phyloP scores from a whole-genome alignment of 2,113 vertebrate species.

The Geothlypis trichas region DNA sequence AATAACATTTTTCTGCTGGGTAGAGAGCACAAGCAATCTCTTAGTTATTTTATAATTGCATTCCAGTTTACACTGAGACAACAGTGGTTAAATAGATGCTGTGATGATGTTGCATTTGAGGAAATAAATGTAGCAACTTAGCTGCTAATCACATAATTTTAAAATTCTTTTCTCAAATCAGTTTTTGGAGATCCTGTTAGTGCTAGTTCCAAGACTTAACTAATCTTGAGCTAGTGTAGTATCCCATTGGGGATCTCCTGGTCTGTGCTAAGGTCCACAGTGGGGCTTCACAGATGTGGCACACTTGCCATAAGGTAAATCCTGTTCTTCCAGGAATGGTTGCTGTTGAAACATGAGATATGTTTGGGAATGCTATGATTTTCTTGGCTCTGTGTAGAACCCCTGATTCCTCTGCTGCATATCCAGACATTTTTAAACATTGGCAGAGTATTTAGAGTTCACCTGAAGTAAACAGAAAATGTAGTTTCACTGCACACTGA shows the following conservation, averaged over 20 bases:
- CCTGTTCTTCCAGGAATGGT: background rate
- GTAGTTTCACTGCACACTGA: background rate
- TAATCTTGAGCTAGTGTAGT: background rate
- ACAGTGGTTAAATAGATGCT: background rate
- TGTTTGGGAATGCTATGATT: rapidly evolving
- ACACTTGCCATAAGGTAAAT: background rate
- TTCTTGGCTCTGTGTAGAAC: background rate
- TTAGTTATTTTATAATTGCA: background rate
- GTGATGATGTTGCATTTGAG: background rate
- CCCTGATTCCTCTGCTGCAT: background rate
- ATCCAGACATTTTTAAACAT: background rate
- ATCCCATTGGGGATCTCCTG: background rate
- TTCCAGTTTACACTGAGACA: background rate
- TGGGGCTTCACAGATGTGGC: background rate
- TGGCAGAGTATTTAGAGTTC: background rate
- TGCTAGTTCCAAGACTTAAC: background rate
- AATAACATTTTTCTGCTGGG: background rate
- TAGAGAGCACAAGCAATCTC: background rate
- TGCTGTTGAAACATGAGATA: background rate
- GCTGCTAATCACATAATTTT: background rate
- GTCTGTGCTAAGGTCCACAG: background rate
- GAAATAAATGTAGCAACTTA: background rate
- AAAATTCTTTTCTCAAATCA: background rate
- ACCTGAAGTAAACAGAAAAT: background rate
- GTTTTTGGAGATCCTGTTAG: background rate